Base-by-base conservation (phyloP, 2,888 invertebrate species). In the Atrina japonica region DNA sequence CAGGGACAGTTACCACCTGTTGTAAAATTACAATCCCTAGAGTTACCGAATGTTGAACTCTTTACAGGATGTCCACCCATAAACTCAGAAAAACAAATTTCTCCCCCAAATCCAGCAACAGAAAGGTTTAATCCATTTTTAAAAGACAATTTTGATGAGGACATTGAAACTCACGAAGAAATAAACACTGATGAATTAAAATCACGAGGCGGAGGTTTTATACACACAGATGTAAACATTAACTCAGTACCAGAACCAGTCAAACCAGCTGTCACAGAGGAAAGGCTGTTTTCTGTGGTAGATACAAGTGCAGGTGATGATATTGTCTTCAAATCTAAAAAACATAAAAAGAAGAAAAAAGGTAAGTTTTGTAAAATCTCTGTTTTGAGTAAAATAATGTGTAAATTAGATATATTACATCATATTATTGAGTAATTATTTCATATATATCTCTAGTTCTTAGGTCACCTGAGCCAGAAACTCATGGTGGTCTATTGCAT, bases 321-420 rank as follows among this genome's bases (percentile, higher is more conserved):
- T 50, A 86, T 87, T 66, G 85, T 86, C 6, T 84, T 83, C 66
- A 78, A 72, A 60, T 75, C 56, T 43, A 72, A 78, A 55, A 85
- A 84, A 67, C 65, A 74, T 21, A 86, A 84, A 56, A 86, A 84
- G 71, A 86, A 84, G 68, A 83, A 80, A 52, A 76, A 78, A 78
- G 83, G 85, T 84, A 60, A 40, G 76, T 66, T 3, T 5, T 35
- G 35, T n/a, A n/a, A n/a, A n/a, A n/a, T n/a, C n/a, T n/a, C n/a
- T n/a, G n/a, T n/a, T n/a, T n/a, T n/a, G n/a, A n/a, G n/a, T n/a
- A n/a, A n/a, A n/a, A n/a, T n/a, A n/a, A n/a, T n/a, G n/a, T n/a
- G n/a, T n/a, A n/a, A n/a, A n/a, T n/a, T n/a, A n/a, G n/a, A n/a
- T n/a, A n/a, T n/a, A n/a, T n/a, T n/a, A n/a, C n/a, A n/a, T n/a